Percentiles rank a stretch among this genome's conserved stretches.
phyloP scores from a whole-genome alignment of 2,888 invertebrate genomes.

The Allolobophora icterica region DNA sequence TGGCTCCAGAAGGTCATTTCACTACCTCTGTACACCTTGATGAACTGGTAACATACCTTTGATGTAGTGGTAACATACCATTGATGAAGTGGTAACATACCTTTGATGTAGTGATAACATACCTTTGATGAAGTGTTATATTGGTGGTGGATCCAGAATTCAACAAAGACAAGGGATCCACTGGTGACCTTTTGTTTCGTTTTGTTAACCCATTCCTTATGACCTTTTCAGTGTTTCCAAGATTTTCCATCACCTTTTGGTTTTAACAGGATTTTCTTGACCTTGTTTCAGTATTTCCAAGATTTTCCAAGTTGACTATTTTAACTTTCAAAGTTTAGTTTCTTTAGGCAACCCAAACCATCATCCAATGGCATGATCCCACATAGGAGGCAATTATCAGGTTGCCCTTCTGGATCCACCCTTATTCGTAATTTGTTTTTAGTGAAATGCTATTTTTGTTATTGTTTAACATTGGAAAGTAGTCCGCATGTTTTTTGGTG shows the following conservation, averaged over 20 bases:
- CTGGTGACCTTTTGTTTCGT: neutral
- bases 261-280: neutral
- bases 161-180: neutral
- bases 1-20: slow-evolving; percentile 20
- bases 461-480: neutral
- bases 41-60: slow-evolving; percentile 27
- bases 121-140: neutral
- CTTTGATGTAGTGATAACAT: neutral
- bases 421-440: neutral
- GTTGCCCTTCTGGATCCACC: neutral
- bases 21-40: slow-evolving; percentile 24
- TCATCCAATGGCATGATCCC: too few species aligned
- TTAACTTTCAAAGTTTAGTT: too few species aligned
- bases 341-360: too few species aligned
- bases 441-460: neutral
- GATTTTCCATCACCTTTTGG: neutral
- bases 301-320: too few species aligned
- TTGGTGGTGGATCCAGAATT: neutral
- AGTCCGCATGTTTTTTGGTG: neutral
- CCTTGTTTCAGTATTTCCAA: neutral
- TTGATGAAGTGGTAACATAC: neutral
- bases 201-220: neutral
- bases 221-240: neutral
- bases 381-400: too few species aligned
- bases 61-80: neutral